These are phyloP conservation scores for Tychaedon coryphoeus DNA, from an alignment of 2,113 vertebrate species.

Conservation along the genomic window DNA sequence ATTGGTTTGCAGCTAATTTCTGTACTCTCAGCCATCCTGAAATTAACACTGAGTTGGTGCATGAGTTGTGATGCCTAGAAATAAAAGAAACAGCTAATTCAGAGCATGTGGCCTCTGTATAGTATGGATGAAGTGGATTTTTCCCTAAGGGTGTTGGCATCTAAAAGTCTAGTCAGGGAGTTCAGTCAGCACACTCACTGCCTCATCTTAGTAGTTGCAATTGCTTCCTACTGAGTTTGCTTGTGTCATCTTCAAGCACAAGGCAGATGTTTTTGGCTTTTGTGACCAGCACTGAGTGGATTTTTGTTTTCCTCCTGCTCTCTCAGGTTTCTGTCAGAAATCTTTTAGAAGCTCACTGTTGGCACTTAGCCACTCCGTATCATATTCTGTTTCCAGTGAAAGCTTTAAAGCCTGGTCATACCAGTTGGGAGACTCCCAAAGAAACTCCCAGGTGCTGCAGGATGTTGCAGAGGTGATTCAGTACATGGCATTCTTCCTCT, in stretches of 20 bases:
- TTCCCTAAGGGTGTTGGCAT: neutral
- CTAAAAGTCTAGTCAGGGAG: neutral
- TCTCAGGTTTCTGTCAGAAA: neutral
- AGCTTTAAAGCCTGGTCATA: neutral
- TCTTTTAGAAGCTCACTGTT: neutral
- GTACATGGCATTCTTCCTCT: neutral
- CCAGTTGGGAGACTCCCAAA: neutral
- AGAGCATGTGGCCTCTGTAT: neutral
- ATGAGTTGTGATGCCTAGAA: neutral
- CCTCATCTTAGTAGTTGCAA: neutral
- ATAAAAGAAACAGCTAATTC: neutral
- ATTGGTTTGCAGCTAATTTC: neutral
- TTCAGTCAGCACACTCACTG: neutral
- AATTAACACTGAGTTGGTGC: neutral
- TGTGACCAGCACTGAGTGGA: neutral
- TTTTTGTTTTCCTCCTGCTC: neutral
- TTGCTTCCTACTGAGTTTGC: neutral
- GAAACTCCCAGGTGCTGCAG: neutral
- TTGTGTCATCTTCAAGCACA: neutral
- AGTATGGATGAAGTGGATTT: neutral
- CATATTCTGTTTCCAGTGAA: neutral
- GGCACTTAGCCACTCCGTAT: neutral
- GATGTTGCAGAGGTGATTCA: conserved; percentile 7
- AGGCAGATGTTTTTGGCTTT: neutral
- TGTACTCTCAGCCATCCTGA: neutral